These are phyloP conservation scores for Pantala flavescens DNA, from an alignment of 1,140 invertebrate species.

Conservation along the genomic window DNA sequence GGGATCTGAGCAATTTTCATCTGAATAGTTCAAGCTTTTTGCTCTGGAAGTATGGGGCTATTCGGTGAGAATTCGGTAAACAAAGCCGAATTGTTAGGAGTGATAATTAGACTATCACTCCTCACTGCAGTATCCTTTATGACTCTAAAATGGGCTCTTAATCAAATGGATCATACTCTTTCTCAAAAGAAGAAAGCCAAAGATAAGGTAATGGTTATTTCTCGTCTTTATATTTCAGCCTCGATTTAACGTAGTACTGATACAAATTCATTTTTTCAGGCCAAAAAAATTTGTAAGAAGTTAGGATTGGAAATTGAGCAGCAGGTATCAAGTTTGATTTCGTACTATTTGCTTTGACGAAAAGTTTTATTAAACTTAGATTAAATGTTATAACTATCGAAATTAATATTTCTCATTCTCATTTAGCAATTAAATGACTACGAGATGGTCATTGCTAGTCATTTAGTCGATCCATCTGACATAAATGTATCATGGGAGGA, in stretches of 20 bases:
- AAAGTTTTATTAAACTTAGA: too few relatives aligned
- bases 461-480: constrained; percentile 81
- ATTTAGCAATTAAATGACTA: constrained; percentile 63
- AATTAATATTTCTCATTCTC: constrained; percentile 17
- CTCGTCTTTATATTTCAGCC: background rate
- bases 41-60: background rate
- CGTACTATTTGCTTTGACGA: background rate
- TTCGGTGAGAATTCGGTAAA: background rate
- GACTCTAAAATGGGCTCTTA: constrained; percentile 78
- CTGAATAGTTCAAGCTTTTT: too few relatives aligned
- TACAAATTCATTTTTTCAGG: background rate
- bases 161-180: constrained; percentile 69
- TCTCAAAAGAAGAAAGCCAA: constrained; percentile 71
- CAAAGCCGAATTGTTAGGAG: constrained; percentile 48
- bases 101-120: constrained; percentile 62
- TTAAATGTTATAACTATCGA: too few relatives aligned
- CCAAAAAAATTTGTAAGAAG: background rate
- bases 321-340: background rate
- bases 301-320: background rate
- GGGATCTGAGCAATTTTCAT: too few relatives aligned
- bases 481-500: constrained; percentile 82
- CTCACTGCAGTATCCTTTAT: constrained; percentile 77
- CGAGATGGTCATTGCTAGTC: constrained; percentile 91
- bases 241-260: background rate
- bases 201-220: constrained; percentile 46